A percentile compares a stretch with the other conserved stretches of the same genome.
phyloP scores from a whole-genome alignment of 2,888 invertebrate genomes.

The Pantelozetes paolii region DNA sequence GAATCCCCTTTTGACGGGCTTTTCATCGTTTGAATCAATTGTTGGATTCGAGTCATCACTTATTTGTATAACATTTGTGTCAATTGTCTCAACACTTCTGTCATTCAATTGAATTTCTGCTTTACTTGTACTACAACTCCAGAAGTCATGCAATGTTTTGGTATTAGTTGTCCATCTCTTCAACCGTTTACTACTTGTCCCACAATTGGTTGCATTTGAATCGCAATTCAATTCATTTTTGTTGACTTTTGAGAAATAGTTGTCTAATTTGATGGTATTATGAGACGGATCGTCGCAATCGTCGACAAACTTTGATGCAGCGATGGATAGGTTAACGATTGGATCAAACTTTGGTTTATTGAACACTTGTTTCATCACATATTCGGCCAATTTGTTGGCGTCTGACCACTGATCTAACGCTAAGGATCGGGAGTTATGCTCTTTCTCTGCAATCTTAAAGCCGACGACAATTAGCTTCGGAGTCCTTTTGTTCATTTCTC shows the following conservation, averaged over 20 bases:
- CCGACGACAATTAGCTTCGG: conserved; percentile 45
- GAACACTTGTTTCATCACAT: conserved; percentile 32
- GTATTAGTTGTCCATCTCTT: background rate
- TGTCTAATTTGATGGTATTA: background rate
- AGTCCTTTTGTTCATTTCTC: conserved; percentile 44
- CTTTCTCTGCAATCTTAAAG: conserved; percentile 14
- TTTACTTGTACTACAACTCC: background rate
- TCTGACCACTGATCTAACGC: background rate
- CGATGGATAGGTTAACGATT: conserved; percentile 34
- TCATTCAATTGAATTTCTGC: background rate
- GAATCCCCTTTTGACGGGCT: conserved; percentile 15
- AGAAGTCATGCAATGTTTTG: background rate
- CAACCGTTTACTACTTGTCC: background rate
- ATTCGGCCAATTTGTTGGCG: conserved; percentile 1
- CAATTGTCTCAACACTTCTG: too few species aligned
- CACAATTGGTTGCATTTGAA: background rate
- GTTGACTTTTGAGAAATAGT: background rate
- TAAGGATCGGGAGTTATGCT: background rate
- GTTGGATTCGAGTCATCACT: background rate
- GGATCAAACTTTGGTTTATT: conserved; percentile 28
- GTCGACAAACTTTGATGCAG: conserved; percentile 41
- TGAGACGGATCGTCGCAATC: background rate
- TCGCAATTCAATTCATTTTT: background rate
- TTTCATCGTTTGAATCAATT: background rate
- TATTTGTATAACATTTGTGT: background rate